Evolutionary conservation across 2,797 vertebrate species (phyloP), one percentile per base, ranked within the genome.

Genomic region (Anguilla marmorata): DNA sequence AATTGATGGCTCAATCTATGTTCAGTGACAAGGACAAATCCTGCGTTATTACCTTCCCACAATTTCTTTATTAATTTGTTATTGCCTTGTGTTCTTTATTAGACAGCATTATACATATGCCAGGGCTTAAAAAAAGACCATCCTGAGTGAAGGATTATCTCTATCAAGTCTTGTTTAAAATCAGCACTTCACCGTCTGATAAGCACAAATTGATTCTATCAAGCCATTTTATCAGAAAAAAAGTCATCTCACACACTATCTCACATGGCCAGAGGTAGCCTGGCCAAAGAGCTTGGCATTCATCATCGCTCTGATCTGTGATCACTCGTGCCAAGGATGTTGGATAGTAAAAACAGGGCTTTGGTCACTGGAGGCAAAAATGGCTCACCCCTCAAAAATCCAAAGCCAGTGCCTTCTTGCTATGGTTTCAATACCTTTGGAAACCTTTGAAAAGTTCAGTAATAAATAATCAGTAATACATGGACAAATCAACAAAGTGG

Each of bases 11-110:
- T 79, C 37, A 79, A 58, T 89, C 45, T 86, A 60, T 56, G 56
- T 89, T 41, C 83, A 2, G 19, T 21, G 58, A 56, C 58, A 79
- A 86, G 66, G 69, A 86, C 69, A 88, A 60, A 86, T 80, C 48
- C 69, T 56, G 52, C 52, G 37, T 63, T 48, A 52, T 87, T 87
- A 89, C 37, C 72, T 79, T 16, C 9, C 54, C 56, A 33, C 45
- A 87, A 60, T 87, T 85, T 9, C 52, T 85, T 89, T 87, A 87
- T 85, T 84, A 21, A 58, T 85, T 84, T 52, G 45, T 72, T 48
- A n/a, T 45, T n/a, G n/a, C 21, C 54, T 48, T 84, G 41, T 84
- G n/a, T 48, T 87, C 58, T 85, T 60, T 66, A 89, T 50, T 58
- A 83, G 41, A 89, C n/a, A 24, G 19, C 33, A 66, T 45, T 60